Conservation (phyloP, 2,888 invertebrate species). For the Eilema sororculum region DNA sequence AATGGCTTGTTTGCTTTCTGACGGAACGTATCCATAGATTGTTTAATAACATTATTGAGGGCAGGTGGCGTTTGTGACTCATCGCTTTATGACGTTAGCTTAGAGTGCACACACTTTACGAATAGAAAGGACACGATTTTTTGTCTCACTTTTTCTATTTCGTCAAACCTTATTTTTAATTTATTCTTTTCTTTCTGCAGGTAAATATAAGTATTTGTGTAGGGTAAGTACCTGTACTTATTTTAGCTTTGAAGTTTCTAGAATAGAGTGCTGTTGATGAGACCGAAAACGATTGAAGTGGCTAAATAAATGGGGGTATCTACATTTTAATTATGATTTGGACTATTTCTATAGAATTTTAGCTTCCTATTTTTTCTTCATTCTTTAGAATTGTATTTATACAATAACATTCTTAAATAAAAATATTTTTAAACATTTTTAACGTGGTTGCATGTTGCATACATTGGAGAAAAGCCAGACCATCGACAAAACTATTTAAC, state of each 20-base stretch:
- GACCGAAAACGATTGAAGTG: neutral
- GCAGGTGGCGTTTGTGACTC: conserved; percentile 64
- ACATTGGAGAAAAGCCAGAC: no score
- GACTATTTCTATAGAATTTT: no score
- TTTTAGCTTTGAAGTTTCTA: neutral
- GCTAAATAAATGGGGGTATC: neutral
- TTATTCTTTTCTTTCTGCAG: neutral
- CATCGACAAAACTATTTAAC: no score
- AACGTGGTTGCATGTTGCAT: no score
- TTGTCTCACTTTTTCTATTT: neutral
- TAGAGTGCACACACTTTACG: conserved; percentile 37
- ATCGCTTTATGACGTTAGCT: conserved; percentile 51
- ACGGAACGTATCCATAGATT: conserved; percentile 39
- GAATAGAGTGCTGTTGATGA: neutral
- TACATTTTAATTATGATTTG: neutral
- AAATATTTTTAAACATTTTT: no score
- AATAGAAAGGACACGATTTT: conserved; percentile 3
- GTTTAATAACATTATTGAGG: conserved; percentile 59
- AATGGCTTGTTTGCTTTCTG: conserved; percentile 49
- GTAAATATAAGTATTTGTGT: neutral
- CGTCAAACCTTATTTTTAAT: neutral
- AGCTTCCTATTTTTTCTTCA: no score
- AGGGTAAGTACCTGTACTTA: neutral
- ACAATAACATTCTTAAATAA: no score
- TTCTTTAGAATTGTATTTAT: no score